Conservation (phyloP, 2,797 vertebrate genomes). For the Aulostomus chinensis region DNA sequence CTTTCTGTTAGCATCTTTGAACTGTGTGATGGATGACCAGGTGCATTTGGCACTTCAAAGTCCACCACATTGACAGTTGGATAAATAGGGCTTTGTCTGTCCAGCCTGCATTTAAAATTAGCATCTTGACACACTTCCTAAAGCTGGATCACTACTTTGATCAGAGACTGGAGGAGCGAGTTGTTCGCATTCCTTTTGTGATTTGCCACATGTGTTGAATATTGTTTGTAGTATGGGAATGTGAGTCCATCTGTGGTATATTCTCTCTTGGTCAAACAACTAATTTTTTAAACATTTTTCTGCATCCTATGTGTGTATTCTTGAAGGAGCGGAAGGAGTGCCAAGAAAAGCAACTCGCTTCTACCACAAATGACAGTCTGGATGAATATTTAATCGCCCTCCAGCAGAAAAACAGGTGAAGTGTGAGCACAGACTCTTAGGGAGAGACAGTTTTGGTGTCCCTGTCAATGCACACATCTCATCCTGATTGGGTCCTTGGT, state of each 20-base stretch:
- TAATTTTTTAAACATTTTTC: slow-evolving; percentile 30
- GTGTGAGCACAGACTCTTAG: slow-evolving; percentile 49
- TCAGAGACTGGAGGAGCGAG: slow-evolving; percentile 12
- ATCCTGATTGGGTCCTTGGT: slow-evolving; percentile 34
- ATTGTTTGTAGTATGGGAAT: slow-evolving; percentile 7
- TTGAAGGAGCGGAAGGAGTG: slow-evolving; percentile 70
- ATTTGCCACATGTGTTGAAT: slow-evolving; percentile 1
- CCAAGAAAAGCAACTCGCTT: slow-evolving; percentile 76
- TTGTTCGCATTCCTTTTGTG: no score
- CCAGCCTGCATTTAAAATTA: background rate
- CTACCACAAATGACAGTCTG: slow-evolving; percentile 87
- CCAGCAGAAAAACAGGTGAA: slow-evolving; percentile 97
- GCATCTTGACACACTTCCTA: slow-evolving; percentile 12
- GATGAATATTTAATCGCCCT: slow-evolving; percentile 95
- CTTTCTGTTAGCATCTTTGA: background rate
- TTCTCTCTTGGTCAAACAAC: slow-evolving; percentile 15
- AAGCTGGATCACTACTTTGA: background rate
- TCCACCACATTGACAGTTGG: no score
- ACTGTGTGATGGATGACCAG: background rate
- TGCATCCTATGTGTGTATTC: slow-evolving; percentile 20
- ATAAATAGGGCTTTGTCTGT: slow-evolving; percentile 1
- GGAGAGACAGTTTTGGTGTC: slow-evolving; percentile 51
- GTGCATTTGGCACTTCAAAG: no score
- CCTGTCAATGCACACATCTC: slow-evolving; percentile 23
- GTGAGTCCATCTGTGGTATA: slow-evolving; percentile 18